Conservation (phyloP, 2,888 invertebrate genomes). For the Fragum whitleyi region DNA sequence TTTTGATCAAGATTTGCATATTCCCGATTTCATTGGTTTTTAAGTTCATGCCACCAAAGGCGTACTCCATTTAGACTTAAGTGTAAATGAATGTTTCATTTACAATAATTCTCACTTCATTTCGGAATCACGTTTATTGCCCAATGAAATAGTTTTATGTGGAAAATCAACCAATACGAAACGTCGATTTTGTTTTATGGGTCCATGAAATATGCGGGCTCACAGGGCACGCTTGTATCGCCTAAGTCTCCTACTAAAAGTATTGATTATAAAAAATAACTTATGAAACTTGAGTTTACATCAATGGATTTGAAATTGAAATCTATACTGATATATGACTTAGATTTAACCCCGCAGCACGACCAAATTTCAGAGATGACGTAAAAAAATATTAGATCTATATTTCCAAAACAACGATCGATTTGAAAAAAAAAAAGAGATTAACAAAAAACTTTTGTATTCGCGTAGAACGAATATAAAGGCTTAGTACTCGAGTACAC, state of each 20-base stretch:
- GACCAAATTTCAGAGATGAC: background rate
- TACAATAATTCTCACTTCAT: constrained; percentile 62
- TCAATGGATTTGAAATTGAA: background rate
- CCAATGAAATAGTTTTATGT: constrained; percentile 65
- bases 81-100: constrained; percentile 61
- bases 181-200: constrained; percentile 50
- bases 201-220: constrained; percentile 36
- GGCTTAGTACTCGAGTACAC: too few relatives aligned
- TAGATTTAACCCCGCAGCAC: background rate
- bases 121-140: constrained; percentile 58
- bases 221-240: constrained; percentile 28
- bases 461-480: too few relatives aligned
- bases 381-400: background rate
- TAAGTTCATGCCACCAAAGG: constrained; percentile 54
- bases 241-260: background rate
- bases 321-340: background rate
- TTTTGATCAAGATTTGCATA: constrained; percentile 51
- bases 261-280: constrained; percentile 25
- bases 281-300: constrained; percentile 3
- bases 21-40: constrained; percentile 54
- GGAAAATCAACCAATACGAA: constrained; percentile 55
- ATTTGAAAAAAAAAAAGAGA: too few relatives aligned
- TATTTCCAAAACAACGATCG: background rate
- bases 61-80: constrained; percentile 47
- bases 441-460: too few relatives aligned